phyloP scores from a whole-genome alignment of 2,888 invertebrate species.

The Microdon myrmicae region DNA sequence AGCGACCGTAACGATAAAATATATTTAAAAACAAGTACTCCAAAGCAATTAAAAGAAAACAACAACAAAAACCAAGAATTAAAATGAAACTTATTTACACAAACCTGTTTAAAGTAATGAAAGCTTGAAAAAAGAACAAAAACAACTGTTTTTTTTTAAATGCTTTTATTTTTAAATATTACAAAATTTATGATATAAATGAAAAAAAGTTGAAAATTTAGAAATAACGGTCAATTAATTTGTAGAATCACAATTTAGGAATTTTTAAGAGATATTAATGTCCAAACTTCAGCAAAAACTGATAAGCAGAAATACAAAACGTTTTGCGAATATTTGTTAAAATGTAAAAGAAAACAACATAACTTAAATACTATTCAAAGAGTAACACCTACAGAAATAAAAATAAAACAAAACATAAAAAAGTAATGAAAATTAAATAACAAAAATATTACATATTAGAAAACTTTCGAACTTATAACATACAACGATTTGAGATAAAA shows the following conservation, averaged over 20 bases:
- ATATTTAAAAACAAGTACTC: conserved; percentile 16
- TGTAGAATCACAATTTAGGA: conserved; percentile 23
- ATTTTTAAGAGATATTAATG: conserved; percentile 23
- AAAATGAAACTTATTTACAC: conserved; percentile 35
- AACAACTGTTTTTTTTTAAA: too few species aligned
- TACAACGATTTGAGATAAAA: conserved; percentile 59
- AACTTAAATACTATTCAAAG: conserved; percentile 6
- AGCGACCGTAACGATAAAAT: too few species aligned
- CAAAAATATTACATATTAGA: conserved; percentile 26
- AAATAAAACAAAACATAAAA: conserved; percentile 18
- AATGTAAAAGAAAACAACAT: conserved; percentile 2
- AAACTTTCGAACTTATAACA: conserved; percentile 63
- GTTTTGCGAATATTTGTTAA: conserved; percentile 22
- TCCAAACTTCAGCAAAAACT: too few species aligned
- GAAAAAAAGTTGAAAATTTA: conserved; percentile 23
- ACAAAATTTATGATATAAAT: conserved; percentile 13
- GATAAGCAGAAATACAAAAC: conserved; percentile 30
- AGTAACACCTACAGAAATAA: conserved; percentile 21
- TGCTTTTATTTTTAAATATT: conserved; percentile 29
- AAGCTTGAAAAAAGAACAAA: conserved; percentile 19
- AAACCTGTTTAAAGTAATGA: conserved; percentile 38
- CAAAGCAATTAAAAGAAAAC: conserved; percentile 47
- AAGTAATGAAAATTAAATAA: not conserved
- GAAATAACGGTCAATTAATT: conserved; percentile 50
- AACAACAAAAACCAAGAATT: conserved; percentile 8